A percentile compares a stretch with the other conserved stretches of the same genome.
phyloP scores from a whole-genome alignment of 2,797 vertebrate species.

The Anomalospiza imberbis region DNA sequence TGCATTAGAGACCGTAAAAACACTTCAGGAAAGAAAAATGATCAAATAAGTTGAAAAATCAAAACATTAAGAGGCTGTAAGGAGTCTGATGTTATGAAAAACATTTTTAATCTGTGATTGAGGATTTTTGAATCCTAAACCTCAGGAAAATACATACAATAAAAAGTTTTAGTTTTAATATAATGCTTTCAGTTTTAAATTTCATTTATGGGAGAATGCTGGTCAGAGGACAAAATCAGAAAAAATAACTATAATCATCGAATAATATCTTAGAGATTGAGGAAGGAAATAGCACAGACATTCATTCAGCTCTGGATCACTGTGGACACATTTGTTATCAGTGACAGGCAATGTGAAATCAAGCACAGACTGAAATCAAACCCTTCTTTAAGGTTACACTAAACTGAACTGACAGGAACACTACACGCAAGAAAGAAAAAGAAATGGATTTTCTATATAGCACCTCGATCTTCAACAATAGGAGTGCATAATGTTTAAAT shows the following conservation, averaged over 20 bases:
- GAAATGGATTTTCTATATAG: constrained; percentile 43
- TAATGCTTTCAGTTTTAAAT: constrained; percentile 21
- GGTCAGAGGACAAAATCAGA: constrained; percentile 13
- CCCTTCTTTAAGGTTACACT: constrained; percentile 54
- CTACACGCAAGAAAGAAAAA: constrained; percentile 27
- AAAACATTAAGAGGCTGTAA: neutral
- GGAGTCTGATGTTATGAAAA: neutral
- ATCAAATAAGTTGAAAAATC: neutral
- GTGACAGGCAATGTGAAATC: constrained; percentile 65
- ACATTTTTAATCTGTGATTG: neutral
- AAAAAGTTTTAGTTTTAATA: neutral
- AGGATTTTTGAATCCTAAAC: neutral
- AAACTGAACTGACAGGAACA: constrained; percentile 56
- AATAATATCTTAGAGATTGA: neutral
- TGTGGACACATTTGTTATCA: constrained; percentile 57
- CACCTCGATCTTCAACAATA: constrained; percentile 30
- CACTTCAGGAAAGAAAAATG: neutral
- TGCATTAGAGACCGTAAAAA: neutral
- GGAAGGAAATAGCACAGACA: constrained; percentile 46
- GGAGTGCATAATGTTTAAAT: neutral
- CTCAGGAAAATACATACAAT: neutral
- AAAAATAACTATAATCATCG: constrained; percentile 1
- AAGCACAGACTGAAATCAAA: constrained; percentile 67
- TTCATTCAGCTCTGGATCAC: constrained; percentile 29
- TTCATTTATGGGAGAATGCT: constrained; percentile 19